phyloP scores from a whole-genome alignment of 2,113 vertebrate genomes.

The Ictalurus punctatus region DNA sequence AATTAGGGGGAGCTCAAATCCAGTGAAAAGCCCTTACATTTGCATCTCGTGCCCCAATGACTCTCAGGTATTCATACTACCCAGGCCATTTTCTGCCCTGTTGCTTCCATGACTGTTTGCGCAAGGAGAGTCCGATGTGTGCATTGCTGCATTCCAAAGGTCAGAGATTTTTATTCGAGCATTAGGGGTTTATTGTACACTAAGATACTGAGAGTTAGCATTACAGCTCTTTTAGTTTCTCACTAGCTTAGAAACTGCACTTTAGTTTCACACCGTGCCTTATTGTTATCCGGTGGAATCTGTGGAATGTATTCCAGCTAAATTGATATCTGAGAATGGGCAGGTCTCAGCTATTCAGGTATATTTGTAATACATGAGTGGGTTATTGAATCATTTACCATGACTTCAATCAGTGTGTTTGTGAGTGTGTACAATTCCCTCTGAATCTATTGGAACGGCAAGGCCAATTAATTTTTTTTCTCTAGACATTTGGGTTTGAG shows the following conservation, averaged over 20 bases:
- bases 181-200: conserved; percentile 46
- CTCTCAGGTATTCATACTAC: conserved; percentile 28
- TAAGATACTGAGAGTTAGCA: conserved; percentile 25
- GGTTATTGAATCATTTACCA: conserved; percentile 29
- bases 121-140: conserved; percentile 50
- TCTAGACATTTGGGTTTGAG: too few relatives aligned
- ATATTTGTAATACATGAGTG: conserved; percentile 18
- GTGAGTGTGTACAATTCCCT: not conserved
- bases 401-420: conserved; percentile 28
- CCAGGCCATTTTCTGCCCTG: conserved; percentile 4
- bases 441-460: too few relatives aligned
- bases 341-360: conserved; percentile 27
- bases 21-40: not conserved
- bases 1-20: not conserved
- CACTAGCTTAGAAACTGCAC: conserved; percentile 3
- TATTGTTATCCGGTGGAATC: conserved; percentile 57
- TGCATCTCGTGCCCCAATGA: not conserved
- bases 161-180: conserved; percentile 47
- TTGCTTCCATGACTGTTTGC: conserved; percentile 44
- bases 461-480: too few relatives aligned
- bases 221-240: not conserved
- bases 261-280: conserved; percentile 17
- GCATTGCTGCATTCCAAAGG: conserved; percentile 53
- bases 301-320: conserved; percentile 58
- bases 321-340: conserved; percentile 53